Evolutionary conservation across 2,888 invertebrate species (phyloP), one percentile per base, ranked within the genome.

Genomic region (Perithous albicinctus): DNA sequence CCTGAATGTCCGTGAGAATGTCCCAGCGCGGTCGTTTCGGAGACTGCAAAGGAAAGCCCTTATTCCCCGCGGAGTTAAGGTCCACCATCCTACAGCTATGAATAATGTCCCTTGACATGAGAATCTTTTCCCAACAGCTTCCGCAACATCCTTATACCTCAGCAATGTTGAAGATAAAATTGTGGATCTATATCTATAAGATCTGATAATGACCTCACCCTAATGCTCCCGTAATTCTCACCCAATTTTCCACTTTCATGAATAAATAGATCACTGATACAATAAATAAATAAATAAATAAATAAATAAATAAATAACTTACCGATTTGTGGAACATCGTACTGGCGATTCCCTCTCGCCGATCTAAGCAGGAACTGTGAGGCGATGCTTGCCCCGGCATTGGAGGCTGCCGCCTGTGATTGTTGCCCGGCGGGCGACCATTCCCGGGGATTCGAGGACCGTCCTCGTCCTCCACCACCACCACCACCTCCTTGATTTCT

Each of bases 241-340:
- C 12, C 1, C 4, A 54, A 54, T 26, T 7, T 54, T 3, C n/a
- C 4, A 54, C 23, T 26, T 54, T 5, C 4, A 54, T 54, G 26
- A 54, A 54, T 54, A 56, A 29, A n/a, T 29, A 32, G 15, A 56
- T 32, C 15, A 15, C 15, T n/a, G 15, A 56, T 15, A 56, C 1
- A 32, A 32, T 8, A 56, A 15, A 56, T 29, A 29, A 56, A 74
- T 51, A 72, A 63, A 81, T 23, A 51, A 54, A 66, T 64, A n/a
- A 90, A n/a, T 38, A 69, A 46, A 76, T 51, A 72, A 63, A 81
- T 23, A 51, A 54, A 66, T 64, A n/a, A 90, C 91, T 92, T 84
- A 97, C 97, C 97, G 91, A 97, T 97, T 94, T 97, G 97, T 87
- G 97, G 97, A 86, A 97, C 97, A 93, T 97, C 97, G 93, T 97